phyloP scores from a whole-genome alignment of 2,888 invertebrate species.

The Melolontha melolontha region DNA sequence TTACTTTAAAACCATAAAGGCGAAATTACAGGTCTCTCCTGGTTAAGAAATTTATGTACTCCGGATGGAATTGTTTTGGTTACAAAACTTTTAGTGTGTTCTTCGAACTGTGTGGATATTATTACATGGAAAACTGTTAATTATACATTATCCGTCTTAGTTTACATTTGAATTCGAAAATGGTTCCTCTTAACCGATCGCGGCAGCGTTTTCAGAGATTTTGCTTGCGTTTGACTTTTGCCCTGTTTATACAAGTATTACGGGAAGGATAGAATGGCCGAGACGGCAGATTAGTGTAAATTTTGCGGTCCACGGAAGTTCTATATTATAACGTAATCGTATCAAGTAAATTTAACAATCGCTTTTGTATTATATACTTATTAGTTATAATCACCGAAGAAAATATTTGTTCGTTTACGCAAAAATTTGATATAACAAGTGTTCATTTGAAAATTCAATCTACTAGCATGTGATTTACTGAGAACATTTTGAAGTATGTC shows the following conservation, averaged over 20 bases:
- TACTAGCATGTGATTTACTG: too few relatives aligned
- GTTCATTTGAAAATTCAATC: too few relatives aligned
- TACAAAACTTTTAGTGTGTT: conserved; percentile 45
- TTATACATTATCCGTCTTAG: conserved; percentile 15
- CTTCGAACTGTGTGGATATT: conserved; percentile 33
- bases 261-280: conserved; percentile 8
- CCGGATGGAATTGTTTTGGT: conserved; percentile 56
- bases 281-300: conserved; percentile 18
- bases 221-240: conserved; percentile 29
- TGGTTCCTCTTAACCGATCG: background rate
- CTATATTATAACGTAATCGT: conserved; percentile 6
- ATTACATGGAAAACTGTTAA: conserved; percentile 26
- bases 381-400: too few relatives aligned
- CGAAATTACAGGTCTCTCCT: conserved; percentile 64
- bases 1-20: conserved; percentile 65
- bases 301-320: conserved; percentile 10
- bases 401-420: too few relatives aligned
- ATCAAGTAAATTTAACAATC: conserved; percentile 9
- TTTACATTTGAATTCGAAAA: conserved; percentile 4
- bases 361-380: too few relatives aligned
- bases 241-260: conserved; percentile 18
- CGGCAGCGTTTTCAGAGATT: conserved; percentile 15
- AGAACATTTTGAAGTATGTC: too few relatives aligned
- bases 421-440: too few relatives aligned
- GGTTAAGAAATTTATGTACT: conserved; percentile 64